A percentile compares a stretch with the other conserved stretches of the same genome.
Evolutionary conservation across 1,140 invertebrate species (phyloP).

Genomic region (Pachypeltis micranthus): DNA sequence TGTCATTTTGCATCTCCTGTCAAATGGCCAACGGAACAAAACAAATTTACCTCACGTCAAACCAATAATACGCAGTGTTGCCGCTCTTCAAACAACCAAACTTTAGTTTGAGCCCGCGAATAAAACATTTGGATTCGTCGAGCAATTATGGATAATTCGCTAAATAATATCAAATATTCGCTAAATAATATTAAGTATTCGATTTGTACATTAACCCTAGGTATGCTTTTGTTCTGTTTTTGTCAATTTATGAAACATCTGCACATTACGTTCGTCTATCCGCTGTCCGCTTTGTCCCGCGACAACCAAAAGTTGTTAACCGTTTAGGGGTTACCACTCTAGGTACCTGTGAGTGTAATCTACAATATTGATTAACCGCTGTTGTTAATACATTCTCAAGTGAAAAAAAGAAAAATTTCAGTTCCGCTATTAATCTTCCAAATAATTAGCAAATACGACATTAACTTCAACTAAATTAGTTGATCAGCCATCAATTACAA

Average conservation of each 20-base stretch:
- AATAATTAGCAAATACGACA: no score
- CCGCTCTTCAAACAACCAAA: neutral
- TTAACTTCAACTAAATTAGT: no score
- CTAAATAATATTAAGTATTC: neutral
- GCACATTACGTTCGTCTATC: no score
- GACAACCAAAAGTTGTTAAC: no score
- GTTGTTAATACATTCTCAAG: no score
- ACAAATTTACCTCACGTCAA: neutral
- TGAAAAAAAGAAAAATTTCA: no score
- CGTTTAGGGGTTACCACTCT: no score
- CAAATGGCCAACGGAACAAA: neutral
- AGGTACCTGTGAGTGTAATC: no score
- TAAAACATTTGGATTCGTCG: neutral
- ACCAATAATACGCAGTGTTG: neutral
- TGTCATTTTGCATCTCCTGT: neutral
- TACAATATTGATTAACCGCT: no score
- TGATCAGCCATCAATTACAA: no score
- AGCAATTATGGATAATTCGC: neutral
- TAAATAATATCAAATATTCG: neutral
- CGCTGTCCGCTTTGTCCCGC: no score
- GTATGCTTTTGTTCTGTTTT: neutral
- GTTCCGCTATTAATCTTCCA: no score
- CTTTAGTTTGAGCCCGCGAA: neutral
- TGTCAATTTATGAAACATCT: neutral
- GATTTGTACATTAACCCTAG: neutral